Conservation (phyloP, 2,113 vertebrate species). For the Cnemophilus loriae region DNA sequence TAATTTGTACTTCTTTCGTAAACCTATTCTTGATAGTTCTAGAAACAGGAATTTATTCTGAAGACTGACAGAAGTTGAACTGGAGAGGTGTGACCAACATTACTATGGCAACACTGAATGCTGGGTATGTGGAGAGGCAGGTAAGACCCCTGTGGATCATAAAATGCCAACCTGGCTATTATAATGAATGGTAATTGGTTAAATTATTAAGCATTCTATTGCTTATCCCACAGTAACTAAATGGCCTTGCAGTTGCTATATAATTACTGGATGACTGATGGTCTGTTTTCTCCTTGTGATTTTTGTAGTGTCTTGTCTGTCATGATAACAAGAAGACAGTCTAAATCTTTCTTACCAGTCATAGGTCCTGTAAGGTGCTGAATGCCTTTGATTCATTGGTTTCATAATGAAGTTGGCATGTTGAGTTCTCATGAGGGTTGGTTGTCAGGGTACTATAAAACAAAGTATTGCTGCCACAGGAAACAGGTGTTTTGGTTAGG, state of each 20-base stretch:
- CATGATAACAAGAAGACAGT: slow-evolving; percentile 3
- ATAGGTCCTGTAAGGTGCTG: background rate
- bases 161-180: slow-evolving; percentile 72
- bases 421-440: background rate
- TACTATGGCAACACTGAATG: slow-evolving; percentile 43
- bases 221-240: slow-evolving; percentile 74
- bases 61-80: slow-evolving; percentile 58
- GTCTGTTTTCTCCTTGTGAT: slow-evolving; percentile 64
- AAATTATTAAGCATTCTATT: slow-evolving; percentile 77
- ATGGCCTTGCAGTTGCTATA: slow-evolving; percentile 69
- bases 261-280: slow-evolving; percentile 69
- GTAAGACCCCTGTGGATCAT: slow-evolving; percentile 69
- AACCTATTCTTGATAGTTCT: slow-evolving; percentile 49
- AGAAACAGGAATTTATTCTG: slow-evolving; percentile 57
- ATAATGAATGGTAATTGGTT: slow-evolving; percentile 73
- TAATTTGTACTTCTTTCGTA: slow-evolving; percentile 60
- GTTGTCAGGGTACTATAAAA: background rate
- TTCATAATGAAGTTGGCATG: background rate
- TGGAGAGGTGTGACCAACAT: slow-evolving; percentile 57
- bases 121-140: slow-evolving; percentile 57
- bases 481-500: background rate
- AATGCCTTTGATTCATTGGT: background rate
- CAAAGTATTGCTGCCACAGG: background rate
- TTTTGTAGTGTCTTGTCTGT: slow-evolving; percentile 45
- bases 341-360: slow-evolving; percentile 6